Percentiles rank a stretch among this genome's conserved stretches.
Conservation (phyloP, 2,797 vertebrate genomes). For the Gadopsis marmoratus region DNA sequence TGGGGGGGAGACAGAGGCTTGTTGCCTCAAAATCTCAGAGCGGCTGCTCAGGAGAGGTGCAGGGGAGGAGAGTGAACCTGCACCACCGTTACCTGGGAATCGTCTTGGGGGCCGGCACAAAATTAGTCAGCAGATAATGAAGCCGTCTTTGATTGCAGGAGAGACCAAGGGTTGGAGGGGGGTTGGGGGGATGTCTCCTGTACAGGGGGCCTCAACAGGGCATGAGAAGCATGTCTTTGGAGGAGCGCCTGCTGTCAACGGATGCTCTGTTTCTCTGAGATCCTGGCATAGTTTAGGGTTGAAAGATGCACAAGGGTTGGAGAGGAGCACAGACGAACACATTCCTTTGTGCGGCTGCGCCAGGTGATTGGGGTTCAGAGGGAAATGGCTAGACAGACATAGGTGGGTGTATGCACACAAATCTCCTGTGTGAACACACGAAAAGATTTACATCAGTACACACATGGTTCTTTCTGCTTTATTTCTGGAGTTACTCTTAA, state of each 20-base stretch:
- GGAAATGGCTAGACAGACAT: slow-evolving; percentile 26
- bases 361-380: slow-evolving; percentile 67
- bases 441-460: slow-evolving; percentile 1
- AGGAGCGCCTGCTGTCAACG: slow-evolving; percentile 78
- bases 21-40: slow-evolving; percentile 79
- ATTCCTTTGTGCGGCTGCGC: slow-evolving; percentile 69
- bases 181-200: slow-evolving; percentile 69
- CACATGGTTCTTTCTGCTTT: neutral
- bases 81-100: slow-evolving; percentile 85
- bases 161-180: slow-evolving; percentile 63
- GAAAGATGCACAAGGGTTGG: slow-evolving; percentile 73
- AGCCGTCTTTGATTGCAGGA: slow-evolving; percentile 84
- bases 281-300: slow-evolving; percentile 74
- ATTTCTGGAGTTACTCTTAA: neutral
- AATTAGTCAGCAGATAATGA: slow-evolving; percentile 91
- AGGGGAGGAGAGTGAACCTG: slow-evolving; percentile 79
- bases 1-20: slow-evolving; percentile 75
- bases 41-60: slow-evolving; percentile 54
- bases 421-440: neutral
- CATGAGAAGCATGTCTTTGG: slow-evolving; percentile 82
- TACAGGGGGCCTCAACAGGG: slow-evolving; percentile 72
- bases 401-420: slow-evolving; percentile 18
- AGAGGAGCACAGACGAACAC: slow-evolving; percentile 56
- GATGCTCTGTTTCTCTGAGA: slow-evolving; percentile 76
- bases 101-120: slow-evolving; percentile 79